A percentile compares a stretch with the other conserved stretches of the same genome.
These are phyloP conservation scores for Lordiphosa andalusiaca DNA, from an alignment of 2,888 invertebrate species.

Conservation along the genomic window DNA sequence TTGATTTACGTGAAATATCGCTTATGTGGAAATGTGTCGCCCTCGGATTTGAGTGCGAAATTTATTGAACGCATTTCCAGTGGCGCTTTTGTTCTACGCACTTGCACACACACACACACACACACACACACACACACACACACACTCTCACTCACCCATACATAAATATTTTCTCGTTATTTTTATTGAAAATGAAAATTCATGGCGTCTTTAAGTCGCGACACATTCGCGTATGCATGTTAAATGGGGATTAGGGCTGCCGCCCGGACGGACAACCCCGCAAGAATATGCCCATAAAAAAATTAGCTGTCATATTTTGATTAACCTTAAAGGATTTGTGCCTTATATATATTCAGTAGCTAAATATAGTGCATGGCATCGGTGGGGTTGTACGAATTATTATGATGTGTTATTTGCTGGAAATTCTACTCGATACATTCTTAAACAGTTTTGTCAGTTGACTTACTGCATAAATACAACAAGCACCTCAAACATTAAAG, in stretches of 20 bases:
- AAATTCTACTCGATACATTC: no score
- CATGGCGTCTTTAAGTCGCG: constrained; percentile 66
- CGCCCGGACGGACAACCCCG: constrained; percentile 23
- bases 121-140: neutral
- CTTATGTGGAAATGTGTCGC: constrained; percentile 64
- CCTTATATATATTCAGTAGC: constrained; percentile 7
- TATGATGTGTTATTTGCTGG: no score
- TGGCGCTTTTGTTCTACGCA: constrained; percentile 38
- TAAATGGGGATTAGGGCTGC: constrained; percentile 61
- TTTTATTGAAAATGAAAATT: constrained; percentile 68
- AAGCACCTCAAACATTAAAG: no score
- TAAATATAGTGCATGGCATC: constrained; percentile 9
- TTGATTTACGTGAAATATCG: constrained; percentile 74
- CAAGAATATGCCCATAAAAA: constrained; percentile 23
- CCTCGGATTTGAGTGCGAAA: constrained; percentile 53
- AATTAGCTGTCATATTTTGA: constrained; percentile 54
- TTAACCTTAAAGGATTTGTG: constrained; percentile 32
- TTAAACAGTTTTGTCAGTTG: no score
- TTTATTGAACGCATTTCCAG: constrained; percentile 59
- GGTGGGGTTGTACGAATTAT: no score
- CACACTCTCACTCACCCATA: neutral
- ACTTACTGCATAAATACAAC: no score
- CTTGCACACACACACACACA: constrained; percentile 30
- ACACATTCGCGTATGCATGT: constrained; percentile 64
- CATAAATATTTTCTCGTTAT: constrained; percentile 50